Conservation (phyloP, 1,140 invertebrate genomes). For the Lepidurus arcticus region DNA sequence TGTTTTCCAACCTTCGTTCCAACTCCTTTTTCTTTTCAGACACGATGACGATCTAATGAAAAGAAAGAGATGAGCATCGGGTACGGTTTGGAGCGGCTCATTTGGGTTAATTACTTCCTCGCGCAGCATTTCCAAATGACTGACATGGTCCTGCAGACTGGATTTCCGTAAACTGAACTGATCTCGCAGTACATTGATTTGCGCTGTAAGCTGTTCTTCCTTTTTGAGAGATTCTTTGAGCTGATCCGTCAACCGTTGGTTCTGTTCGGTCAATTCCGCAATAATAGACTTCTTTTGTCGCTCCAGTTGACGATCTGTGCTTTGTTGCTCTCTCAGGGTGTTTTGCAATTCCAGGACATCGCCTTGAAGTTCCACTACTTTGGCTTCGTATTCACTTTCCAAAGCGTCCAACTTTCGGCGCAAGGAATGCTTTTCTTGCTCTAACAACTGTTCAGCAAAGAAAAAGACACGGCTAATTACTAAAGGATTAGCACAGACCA, state of each 20-base stretch:
- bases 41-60: constrained; percentile 65
- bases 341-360: constrained; percentile 68
- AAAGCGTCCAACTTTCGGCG: constrained; percentile 73
- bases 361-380: constrained; percentile 75
- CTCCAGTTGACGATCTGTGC: constrained; percentile 62
- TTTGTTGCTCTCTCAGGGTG: constrained; percentile 55
- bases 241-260: constrained; percentile 77
- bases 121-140: constrained; percentile 76
- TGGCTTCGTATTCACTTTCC: constrained; percentile 82
- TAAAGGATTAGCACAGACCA: not conserved
- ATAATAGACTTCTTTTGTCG: constrained; percentile 72
- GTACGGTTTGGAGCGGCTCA: not conserved
- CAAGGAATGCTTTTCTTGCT: constrained; percentile 86
- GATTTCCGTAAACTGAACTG: constrained; percentile 74
- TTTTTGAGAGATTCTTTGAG: constrained; percentile 71
- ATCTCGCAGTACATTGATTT: constrained; percentile 73
- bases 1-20: constrained; percentile 65
- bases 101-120: constrained; percentile 61
- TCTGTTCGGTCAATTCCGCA: constrained; percentile 81
- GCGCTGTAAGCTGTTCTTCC: constrained; percentile 70
- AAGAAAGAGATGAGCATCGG: constrained; percentile 1
- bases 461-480: not conserved
- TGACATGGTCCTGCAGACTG: constrained; percentile 75
- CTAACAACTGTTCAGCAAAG: constrained; percentile 64
- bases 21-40: constrained; percentile 76